Base-by-base conservation (phyloP, 2,888 invertebrate genomes). In the Pegoplata infirma region DNA sequence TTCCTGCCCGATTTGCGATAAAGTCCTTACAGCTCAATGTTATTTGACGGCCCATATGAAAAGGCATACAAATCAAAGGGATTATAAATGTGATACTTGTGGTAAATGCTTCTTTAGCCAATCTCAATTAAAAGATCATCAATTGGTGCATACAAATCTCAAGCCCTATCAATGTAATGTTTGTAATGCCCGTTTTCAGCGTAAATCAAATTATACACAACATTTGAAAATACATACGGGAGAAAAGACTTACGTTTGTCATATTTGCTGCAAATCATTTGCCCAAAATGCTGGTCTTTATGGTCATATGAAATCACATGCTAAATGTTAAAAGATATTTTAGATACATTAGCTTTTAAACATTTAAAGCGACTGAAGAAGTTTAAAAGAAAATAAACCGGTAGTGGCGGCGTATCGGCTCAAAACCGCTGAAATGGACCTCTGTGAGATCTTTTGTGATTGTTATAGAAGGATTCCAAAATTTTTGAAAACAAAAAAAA, bases 51-150 rank as follows among this genome's bases (percentile, higher is more conserved):
- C 82, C 8, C 88, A 87, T 71, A 72, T 85, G 46, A 86, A 83
- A 59, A 82, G 88, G 0, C 87, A 87, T 17, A 85, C 83, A 14
- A 86, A 84, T 66, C 83, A 85, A 53, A 84, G 85, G 0, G 84
- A 85, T 14, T 84, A 80, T 36, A 81, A 82, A 36, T 87, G 88
- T 14, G 56, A 73, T 10, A 81, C 76, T n/a, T 87, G 88, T 40
- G 83, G 80, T 6, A 86, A 87, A 44, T 78, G 84, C 8, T 88
- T 88, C 75, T 87, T 84, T 10, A 84, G 84, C 32, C 81, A 81
- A 6, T 82, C 83, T 10, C 85, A 86, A 59, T 81, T 88, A 10
- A 87, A 86, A 36, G 84, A 85, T 46, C 88, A 88, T 72, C 83
- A 84, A 72, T 83, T 86, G 3, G 77, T 84, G 12, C 88, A 87